A percentile compares a stretch with the other conserved stretches of the same genome.
Conservation (phyloP, 1,140 invertebrate genomes). For the Sminthurides bifidus region DNA sequence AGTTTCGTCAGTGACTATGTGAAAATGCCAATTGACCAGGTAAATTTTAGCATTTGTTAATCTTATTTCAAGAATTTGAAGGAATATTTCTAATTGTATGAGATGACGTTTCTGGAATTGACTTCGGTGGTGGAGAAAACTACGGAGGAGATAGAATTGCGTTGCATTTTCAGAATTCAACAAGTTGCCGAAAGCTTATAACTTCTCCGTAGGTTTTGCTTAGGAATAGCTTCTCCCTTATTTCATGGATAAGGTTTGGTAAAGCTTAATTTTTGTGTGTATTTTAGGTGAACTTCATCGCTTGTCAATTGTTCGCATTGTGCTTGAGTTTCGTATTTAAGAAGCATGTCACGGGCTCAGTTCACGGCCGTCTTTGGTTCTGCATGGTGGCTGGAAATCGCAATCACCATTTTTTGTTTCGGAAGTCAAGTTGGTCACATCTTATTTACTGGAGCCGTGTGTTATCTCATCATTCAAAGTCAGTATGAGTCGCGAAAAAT, state of each 20-base stretch:
- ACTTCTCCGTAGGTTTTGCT: background rate
- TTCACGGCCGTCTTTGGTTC: conserved; percentile 57
- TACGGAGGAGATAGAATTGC: background rate
- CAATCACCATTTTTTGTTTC: conserved; percentile 75
- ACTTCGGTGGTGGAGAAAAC: background rate
- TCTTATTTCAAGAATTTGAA: background rate
- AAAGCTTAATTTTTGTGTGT: conserved; percentile 16
- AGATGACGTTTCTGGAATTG: background rate
- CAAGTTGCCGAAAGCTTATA: background rate
- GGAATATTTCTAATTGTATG: background rate
- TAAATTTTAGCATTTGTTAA: conserved; percentile 5
- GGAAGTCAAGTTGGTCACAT: conserved; percentile 53
- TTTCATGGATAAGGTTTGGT: background rate
- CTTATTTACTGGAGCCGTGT: conserved; percentile 22
- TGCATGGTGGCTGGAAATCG: conserved; percentile 60
- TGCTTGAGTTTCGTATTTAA: conserved; percentile 57
- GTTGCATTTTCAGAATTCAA: no score
- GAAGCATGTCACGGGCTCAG: conserved; percentile 49
- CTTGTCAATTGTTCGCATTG: conserved; percentile 65
- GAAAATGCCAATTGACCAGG: conserved; percentile 26
- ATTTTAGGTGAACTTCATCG: conserved; percentile 68
- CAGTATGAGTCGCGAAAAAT: conserved; percentile 48
- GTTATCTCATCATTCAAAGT: conserved; percentile 57
- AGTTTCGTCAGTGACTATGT: conserved; percentile 15
- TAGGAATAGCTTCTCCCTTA: background rate